A percentile compares a stretch with the other conserved stretches of the same genome.
These are phyloP conservation scores for Riparia riparia DNA, from an alignment of 2,113 vertebrate genomes.

Conservation along the genomic window DNA sequence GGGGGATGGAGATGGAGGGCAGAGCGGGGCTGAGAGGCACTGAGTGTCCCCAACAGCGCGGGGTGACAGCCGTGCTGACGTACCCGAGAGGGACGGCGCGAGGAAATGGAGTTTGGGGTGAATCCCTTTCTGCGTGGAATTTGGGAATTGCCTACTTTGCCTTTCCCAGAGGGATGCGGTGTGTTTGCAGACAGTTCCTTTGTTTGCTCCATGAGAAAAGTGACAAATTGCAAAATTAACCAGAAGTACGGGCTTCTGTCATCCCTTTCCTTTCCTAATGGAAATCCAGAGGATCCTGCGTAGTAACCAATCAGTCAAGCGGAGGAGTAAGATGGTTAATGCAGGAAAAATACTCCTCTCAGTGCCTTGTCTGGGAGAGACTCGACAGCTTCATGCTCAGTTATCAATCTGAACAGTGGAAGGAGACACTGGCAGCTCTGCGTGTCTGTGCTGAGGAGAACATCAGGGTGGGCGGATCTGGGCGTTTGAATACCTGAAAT, in stretches of 20 bases:
- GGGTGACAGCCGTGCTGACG: neutral
- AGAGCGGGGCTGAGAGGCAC: neutral
- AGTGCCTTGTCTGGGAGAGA: neutral
- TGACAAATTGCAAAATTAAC: constrained; percentile 2
- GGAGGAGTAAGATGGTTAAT: neutral
- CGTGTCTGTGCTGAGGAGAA: neutral
- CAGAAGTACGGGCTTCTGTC: neutral
- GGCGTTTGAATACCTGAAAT: neutral
- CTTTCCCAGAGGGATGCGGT: neutral
- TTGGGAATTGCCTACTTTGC: neutral
- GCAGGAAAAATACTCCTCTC: constrained; percentile 1
- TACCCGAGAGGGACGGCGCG: rapidly evolving
- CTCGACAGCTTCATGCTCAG: neutral
- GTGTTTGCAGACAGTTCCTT: neutral
- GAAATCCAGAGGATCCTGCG: neutral
- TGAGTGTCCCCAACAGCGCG: rapidly evolving
- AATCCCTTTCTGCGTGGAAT: neutral
- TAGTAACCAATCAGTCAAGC: neutral
- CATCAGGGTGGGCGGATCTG: neutral
- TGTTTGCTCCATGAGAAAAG: neutral
- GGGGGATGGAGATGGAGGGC: neutral
- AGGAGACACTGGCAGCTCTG: neutral
- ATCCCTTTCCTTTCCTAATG: neutral
- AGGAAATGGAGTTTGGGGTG: neutral
- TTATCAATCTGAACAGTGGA: neutral